Conservation (phyloP, 2,797 vertebrate species). For the Martes flavigula region DNA sequence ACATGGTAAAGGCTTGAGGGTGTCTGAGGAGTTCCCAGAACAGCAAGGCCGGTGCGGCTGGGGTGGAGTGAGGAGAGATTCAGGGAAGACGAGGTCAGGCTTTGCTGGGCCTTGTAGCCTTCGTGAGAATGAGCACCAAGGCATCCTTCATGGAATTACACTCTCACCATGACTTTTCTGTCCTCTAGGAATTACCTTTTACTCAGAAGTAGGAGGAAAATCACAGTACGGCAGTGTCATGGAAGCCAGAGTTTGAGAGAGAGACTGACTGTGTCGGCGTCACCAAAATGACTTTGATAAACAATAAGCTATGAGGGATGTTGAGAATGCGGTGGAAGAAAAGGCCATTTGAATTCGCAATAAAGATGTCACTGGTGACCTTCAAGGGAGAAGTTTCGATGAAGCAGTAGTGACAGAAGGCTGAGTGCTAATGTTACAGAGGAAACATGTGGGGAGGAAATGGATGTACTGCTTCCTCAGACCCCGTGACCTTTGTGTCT, state of each 20-base stretch:
- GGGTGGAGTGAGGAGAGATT: not conserved
- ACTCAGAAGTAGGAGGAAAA: not conserved
- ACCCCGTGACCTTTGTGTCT: slow-evolving; percentile 35
- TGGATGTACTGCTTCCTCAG: slow-evolving; percentile 60
- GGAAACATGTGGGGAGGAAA: slow-evolving; percentile 69
- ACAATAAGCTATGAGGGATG: not conserved
- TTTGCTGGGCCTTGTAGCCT: not conserved
- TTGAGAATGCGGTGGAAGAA: not conserved
- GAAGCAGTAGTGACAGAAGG: not conserved
- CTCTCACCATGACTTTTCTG: not conserved
- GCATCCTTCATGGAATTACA: not conserved
- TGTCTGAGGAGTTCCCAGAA: not conserved
- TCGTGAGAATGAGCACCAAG: not conserved
- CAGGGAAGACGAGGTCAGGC: not conserved
- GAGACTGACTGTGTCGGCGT: not conserved
- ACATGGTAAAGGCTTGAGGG: not conserved
- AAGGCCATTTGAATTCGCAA: slow-evolving; percentile 54
- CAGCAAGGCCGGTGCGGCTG: not conserved
- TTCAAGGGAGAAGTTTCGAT: slow-evolving; percentile 61
- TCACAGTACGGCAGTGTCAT: slow-evolving; percentile 33
- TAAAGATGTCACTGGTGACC: slow-evolving; percentile 71
- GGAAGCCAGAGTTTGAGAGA: slow-evolving; percentile 36
- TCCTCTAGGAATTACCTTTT: slow-evolving; percentile 37
- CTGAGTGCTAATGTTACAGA: not conserved
- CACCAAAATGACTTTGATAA: slow-evolving; percentile 34